Conservation (phyloP, 2,888 invertebrate species). For the Caenorhabditis japonica region DNA sequence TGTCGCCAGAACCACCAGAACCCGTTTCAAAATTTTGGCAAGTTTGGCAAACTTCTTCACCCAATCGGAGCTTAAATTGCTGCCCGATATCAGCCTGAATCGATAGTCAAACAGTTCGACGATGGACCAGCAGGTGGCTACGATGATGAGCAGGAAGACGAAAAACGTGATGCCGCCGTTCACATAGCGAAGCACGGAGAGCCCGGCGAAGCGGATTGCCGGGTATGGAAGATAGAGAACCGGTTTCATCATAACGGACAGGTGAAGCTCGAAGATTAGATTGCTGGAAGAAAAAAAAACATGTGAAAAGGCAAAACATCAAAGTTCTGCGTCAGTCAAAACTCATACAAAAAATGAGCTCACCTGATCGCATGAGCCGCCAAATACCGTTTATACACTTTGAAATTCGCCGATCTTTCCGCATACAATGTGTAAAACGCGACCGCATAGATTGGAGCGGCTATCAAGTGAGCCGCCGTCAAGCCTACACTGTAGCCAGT, state of each 20-base stretch:
- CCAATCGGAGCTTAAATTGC: conserved; percentile 13
- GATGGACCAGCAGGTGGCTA: conserved; percentile 26
- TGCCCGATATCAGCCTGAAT: conserved; percentile 29
- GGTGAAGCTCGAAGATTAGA: conserved; percentile 27
- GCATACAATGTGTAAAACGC: conserved; percentile 33
- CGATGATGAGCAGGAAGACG: conserved; percentile 32
- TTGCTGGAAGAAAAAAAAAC: conserved; percentile 21
- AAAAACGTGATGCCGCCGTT: conserved; percentile 34
- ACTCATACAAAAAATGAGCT: neutral
- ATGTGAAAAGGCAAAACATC: neutral
- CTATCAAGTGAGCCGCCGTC: conserved; percentile 34
- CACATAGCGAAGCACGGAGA: conserved; percentile 8
- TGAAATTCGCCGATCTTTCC: conserved; percentile 27
- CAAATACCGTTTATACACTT: conserved; percentile 29
- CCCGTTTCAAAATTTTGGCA: neutral
- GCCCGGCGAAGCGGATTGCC: conserved; percentile 25
- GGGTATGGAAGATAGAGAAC: conserved; percentile 34
- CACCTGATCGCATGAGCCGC: conserved; percentile 33
- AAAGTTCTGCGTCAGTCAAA: neutral
- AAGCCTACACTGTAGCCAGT: conserved; percentile 21
- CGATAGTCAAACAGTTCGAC: conserved; percentile 43
- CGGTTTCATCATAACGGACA: conserved; percentile 31
- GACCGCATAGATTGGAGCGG: conserved; percentile 33
- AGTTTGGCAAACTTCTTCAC: conserved; percentile 10
- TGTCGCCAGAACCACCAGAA: neutral